Evolutionary conservation across 2,888 invertebrate genomes (phyloP).

Genomic region (Meiosimyza decipiens): DNA sequence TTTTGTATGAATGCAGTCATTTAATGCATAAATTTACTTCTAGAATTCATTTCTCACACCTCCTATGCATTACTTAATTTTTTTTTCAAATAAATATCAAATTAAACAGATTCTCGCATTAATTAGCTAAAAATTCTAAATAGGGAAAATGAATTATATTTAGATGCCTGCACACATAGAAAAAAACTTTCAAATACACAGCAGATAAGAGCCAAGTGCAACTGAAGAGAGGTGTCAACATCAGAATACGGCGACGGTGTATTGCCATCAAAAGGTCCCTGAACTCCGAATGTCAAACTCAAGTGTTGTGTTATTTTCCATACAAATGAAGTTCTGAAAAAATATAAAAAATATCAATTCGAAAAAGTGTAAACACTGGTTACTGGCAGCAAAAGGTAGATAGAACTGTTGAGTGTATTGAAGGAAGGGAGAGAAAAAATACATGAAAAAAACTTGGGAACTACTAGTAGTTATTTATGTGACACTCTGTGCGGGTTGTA

Average conservation of each 20-base stretch:
- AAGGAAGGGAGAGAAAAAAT: no score
- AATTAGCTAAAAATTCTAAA: constrained; percentile 12
- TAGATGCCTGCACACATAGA: not conserved
- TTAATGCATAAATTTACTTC: no score
- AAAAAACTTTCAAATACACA: not conserved
- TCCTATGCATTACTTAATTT: no score
- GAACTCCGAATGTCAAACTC: constrained; percentile 15
- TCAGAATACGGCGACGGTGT: not conserved
- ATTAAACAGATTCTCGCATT: constrained; percentile 6
- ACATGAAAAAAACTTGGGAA: no score
- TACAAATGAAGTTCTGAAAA: not conserved
- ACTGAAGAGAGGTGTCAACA: not conserved
- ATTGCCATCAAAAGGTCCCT: constrained; percentile 4
- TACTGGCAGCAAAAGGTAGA: not conserved
- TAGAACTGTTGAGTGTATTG: no score
- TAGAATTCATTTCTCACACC: no score
- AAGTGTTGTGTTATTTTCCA: not conserved
- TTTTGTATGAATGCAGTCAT: no score
- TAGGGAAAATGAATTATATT: not conserved
- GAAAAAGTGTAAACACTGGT: constrained; percentile 8
- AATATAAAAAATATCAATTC: not conserved
- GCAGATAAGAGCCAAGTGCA: not conserved
- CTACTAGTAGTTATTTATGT: no score
- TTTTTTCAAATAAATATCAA: not conserved
- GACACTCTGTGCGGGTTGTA: no score